Evolutionary conservation across 37 sponge, comb jelly and placozoan species (phyloP), one percentile per base, ranked within the genome.

Genomic region (Spongilla lacustris): DNA sequence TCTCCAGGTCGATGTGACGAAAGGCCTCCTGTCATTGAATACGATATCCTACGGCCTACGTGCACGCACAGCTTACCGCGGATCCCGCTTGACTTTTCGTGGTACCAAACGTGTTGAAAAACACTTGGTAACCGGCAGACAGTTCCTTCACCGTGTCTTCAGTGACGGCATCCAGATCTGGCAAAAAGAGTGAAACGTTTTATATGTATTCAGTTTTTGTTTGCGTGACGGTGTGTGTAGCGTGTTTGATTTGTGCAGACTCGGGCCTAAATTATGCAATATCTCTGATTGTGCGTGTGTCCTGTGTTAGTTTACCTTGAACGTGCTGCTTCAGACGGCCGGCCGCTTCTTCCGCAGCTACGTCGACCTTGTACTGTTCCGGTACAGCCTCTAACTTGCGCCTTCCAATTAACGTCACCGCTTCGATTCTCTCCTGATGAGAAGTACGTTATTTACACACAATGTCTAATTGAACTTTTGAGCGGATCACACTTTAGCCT

Each of bases 61-160:
- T n/a, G n/a, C n/a, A n/a, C n/a, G n/a, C n/a, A n/a, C n/a, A n/a
- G n/a, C n/a, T 84, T 84, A 92, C 92, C 26, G 95, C 85, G 49
- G 96, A 93, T 0, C 94, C 92, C 46, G 96, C 96, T n/a, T 70
- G 68, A 4, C 69, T 66, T 75, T 85, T 81, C 25, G 96, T 93
- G 27, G 92, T 90, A 11, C 96, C 96, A 73, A 96, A 50, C 36
- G 89, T 86, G 75, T 89, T 85, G 79, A 94, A 96, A 77, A 91
- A 89, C 0, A 89, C 95, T 78, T 93, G 81, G 23, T 66, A 35
- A 23, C 92, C 96, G 46, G 84, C 79, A 69, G 92, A 94, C 6
- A 89, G 84, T 67, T 84, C 69, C 30, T 86, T 91, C 31, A 89
- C 83, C 2, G 79, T 90, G 76, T 86, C 92, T 12, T 88, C 94